Evolutionary conservation across 2,113 vertebrate species (phyloP), one percentile per base, ranked within the genome.

Genomic region (Chamaetylas fuelleborni): DNA sequence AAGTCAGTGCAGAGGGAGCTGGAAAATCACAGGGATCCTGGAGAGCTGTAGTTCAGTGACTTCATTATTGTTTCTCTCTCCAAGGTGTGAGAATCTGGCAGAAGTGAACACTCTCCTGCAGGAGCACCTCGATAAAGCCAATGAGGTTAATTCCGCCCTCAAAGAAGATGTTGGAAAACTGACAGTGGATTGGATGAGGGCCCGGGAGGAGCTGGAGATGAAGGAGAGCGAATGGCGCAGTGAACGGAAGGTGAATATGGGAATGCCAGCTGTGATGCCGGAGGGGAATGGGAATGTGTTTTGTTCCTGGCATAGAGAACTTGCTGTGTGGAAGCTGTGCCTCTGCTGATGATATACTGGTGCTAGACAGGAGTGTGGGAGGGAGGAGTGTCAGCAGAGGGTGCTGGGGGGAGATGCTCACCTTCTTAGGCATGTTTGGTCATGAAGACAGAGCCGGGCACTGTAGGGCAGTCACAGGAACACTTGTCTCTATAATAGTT

Each of bases 101-200:
- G 98, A 98, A 67, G 96, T 98, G 65, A 99, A 99, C 25, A 19
- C 95, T 20, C 88, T 99, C 28, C 98, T 99, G 70, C 97, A 93
- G 36, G 95, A 98, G 25, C 98, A 99, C 48, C 96, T 99, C 26
- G 72, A 96, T 96, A 98, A 98, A 97, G 98, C 98, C 53, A 97
- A 97, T 42, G 96, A 98, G 78, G 95, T 97, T 36, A 99, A 98
- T 95, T 97, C 95, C 14, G 96, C 95, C 4, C 98, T 99, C 69
- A 98, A 56, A 76, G 98, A 98, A 71, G 98, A 99, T 74, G 60
- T 99, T 57, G 96, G 96, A 62, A 99, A 99, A 73, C 93, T 99
- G 93, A 98, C 97, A 1, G 96, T 95, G 17, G 99, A 99, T 96
- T 99, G 99, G 99, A 98, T 97, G 53, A 98, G 77, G 90, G 98